These are phyloP conservation scores for Gobionotothen gibberifrons DNA, from an alignment of 2,797 vertebrate genomes.

Conservation along the genomic window DNA sequence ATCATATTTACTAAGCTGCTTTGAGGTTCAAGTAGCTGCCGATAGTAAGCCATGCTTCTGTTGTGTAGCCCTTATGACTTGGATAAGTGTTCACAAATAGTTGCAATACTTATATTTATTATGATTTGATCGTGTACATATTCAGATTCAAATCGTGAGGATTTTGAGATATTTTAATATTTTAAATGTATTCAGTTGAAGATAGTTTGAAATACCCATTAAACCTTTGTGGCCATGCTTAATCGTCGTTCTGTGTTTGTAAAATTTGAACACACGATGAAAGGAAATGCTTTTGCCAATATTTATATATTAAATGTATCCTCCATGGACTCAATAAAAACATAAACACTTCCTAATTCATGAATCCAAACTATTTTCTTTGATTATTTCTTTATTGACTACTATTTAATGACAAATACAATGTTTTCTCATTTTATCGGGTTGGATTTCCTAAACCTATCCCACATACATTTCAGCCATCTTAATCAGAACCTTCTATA, in stretches of 20 bases:
- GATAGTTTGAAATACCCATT: not conserved
- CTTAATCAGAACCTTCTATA: not conserved
- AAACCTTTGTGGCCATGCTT: not conserved
- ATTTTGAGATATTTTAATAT: not conserved
- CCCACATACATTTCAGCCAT: no score
- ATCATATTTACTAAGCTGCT: conserved; percentile 72
- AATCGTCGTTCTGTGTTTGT: not conserved
- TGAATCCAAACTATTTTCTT: not conserved
- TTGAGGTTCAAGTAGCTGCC: conserved; percentile 51
- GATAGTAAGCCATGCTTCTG: not conserved
- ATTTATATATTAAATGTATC: not conserved
- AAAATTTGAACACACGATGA: not conserved
- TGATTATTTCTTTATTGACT: not conserved
- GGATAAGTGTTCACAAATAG: not conserved
- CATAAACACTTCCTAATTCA: not conserved
- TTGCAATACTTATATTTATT: not conserved
- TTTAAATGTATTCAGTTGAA: not conserved
- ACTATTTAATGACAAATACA: not conserved
- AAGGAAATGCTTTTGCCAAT: not conserved
- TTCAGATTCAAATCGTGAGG: not conserved
- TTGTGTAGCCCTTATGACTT: not conserved
- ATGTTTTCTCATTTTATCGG: not conserved
- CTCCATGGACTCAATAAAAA: not conserved
- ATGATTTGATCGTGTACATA: not conserved
- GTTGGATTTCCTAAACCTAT: not conserved